Evolutionary conservation across 2,797 vertebrate genomes (phyloP).

Genomic region (Spinus olivaceus): DNA sequence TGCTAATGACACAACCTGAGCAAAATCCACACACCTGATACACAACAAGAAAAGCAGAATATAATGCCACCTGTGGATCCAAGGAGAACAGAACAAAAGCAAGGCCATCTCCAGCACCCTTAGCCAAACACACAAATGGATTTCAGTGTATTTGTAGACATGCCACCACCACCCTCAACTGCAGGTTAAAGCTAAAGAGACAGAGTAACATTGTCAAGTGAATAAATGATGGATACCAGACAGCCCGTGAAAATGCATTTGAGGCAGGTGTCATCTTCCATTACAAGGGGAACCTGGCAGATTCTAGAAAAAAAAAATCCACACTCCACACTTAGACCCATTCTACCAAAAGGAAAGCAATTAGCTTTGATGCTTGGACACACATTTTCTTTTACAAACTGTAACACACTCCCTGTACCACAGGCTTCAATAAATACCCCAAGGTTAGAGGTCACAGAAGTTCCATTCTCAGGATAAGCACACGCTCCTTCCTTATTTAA

Average conservation of each 20-base stretch:
- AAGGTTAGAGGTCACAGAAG: background rate
- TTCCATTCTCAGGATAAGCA: background rate
- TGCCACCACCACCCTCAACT: background rate
- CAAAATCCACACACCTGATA: background rate
- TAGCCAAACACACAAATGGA: background rate
- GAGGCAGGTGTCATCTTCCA: background rate
- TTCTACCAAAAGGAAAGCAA: background rate
- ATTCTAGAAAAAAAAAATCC: background rate
- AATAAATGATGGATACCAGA: background rate
- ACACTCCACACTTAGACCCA: background rate
- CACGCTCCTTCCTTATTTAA: background rate
- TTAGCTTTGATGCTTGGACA: background rate
- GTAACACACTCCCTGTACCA: background rate
- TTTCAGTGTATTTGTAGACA: background rate
- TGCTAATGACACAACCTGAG: background rate
- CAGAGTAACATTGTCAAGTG: background rate
- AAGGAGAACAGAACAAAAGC: background rate
- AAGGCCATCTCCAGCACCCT: background rate
- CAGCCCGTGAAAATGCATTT: background rate
- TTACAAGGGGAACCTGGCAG: background rate
- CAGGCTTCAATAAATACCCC: background rate
- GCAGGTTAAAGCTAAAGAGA: background rate
- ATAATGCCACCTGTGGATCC: background rate
- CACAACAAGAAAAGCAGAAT: background rate
- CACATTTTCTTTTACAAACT: background rate